Conservation (phyloP, 1,140 invertebrate species). For the Neotoxoptera formosana region DNA sequence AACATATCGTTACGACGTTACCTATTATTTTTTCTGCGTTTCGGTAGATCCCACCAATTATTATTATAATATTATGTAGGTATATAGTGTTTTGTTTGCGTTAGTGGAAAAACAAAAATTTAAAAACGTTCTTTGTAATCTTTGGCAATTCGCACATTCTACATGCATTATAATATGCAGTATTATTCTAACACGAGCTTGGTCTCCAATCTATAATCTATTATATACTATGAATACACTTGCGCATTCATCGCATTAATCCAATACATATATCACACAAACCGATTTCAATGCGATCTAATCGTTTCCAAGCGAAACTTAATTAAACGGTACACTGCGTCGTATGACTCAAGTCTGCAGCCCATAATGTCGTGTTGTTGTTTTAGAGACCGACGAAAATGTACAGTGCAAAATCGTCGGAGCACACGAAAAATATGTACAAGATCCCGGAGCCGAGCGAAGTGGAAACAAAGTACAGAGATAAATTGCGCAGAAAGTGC, state of each 20-base stretch:
- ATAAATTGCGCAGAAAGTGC: constrained; percentile 72
- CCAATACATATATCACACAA: background rate
- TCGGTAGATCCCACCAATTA: background rate
- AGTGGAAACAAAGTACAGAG: constrained; percentile 68
- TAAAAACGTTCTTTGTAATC: background rate
- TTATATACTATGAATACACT: background rate
- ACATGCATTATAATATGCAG: too few species aligned
- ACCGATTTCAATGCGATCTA: background rate
- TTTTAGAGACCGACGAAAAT: constrained; percentile 31
- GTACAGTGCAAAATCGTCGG: background rate
- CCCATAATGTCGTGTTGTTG: background rate
- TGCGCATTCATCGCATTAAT: background rate
- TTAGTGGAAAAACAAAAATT: too few species aligned
- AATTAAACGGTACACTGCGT: background rate
- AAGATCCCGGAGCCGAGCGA: constrained; percentile 63
- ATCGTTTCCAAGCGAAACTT: background rate
- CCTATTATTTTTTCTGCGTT: background rate
- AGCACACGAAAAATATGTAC: constrained; percentile 17
- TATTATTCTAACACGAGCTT: background rate
- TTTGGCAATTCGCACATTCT: background rate
- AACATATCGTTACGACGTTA: background rate
- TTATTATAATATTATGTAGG: background rate
- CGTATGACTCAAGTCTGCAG: background rate
- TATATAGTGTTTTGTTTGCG: background rate
- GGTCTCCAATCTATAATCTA: background rate